Evolutionary conservation across 2,888 invertebrate genomes (phyloP).

Genomic region (Lycaena phlaeas): DNA sequence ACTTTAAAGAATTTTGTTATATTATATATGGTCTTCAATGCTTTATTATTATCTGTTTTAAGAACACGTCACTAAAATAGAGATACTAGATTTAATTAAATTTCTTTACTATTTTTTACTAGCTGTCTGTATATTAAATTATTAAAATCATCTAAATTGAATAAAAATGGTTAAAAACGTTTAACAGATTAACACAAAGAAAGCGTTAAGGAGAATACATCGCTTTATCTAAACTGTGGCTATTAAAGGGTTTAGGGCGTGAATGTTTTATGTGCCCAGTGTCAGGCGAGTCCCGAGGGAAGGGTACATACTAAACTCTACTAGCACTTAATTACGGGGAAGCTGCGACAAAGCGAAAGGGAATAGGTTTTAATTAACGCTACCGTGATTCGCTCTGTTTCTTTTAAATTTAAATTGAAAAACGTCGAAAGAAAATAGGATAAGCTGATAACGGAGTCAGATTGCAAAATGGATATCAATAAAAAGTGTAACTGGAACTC

Average conservation of each 20-base stretch:
- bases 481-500: constrained; percentile 32
- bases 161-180: background rate
- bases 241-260: constrained; percentile 55
- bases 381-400: constrained; percentile 34
- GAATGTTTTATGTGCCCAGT: constrained; percentile 56
- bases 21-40: too few species aligned
- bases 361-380: constrained; percentile 63
- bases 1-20: too few species aligned
- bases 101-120: background rate
- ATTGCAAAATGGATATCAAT: constrained; percentile 21
- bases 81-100: too few species aligned
- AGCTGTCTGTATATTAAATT: background rate
- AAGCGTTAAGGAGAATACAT: constrained; percentile 18
- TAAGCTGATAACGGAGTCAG: constrained; percentile 16
- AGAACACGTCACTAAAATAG: too few species aligned
- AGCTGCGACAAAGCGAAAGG: constrained; percentile 31
- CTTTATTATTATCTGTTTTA: too few species aligned
- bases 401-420: constrained; percentile 35
- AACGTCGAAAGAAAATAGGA: constrained; percentile 18
- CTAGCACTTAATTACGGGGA: constrained; percentile 65
- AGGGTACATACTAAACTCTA: constrained; percentile 45
- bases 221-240: constrained; percentile 44
- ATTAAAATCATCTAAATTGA: background rate
- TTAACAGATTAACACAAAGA: background rate
- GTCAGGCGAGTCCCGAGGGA: constrained; percentile 45